Evolutionary conservation across 2,113 vertebrate species (phyloP), one percentile per base, ranked within the genome.

Genomic region (Dissostichus mawsoni): DNA sequence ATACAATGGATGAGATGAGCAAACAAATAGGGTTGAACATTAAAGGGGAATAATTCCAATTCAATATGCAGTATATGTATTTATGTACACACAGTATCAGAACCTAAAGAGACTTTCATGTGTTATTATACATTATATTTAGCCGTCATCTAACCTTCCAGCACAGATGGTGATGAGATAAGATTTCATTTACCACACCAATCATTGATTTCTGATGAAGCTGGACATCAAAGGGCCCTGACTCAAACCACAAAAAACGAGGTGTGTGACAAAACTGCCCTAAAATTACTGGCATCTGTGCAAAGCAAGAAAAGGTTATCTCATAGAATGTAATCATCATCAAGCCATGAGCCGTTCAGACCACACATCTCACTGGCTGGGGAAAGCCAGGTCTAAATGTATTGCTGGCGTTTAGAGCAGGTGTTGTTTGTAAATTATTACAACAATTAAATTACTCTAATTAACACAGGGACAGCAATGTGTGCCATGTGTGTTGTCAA

Each of bases 261-360:
- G 29, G 3, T 1, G 9, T 56, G 33, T 29, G 55, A 20, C 48
- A 64, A 58, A 80, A 68, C 65, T 33, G 55, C 67, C 64, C 62
- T 48, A 36, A 78, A 90, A 88, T 82, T 69, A 87, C 76, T 58
- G 83, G 81, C 85, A 88, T 89, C 90, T 90, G 89, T 74, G 67
- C 55, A 79, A 85, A 78, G 78, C 25, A 72, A 66, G 79, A 64
- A 86, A 78, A 83, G 74, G 69, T 82, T 36, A 89, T 87, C 57
- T 79, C 62, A 51, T 64, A 84, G 77, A 90, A 56, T 66, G 45
- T 64, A 73, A 88, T 85, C 78, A 73, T 83, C 83, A 85, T 83
- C 75, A 88, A 87, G 83, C 65, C 81, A 88, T 85, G 87, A 88
- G 84, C 69, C 75, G 16, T 48, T 66, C 63, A 45, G 57, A 52